These are phyloP conservation scores for Mastomys natalensis DNA, from an alignment of 2,113 vertebrate species.

Conservation along the genomic window DNA sequence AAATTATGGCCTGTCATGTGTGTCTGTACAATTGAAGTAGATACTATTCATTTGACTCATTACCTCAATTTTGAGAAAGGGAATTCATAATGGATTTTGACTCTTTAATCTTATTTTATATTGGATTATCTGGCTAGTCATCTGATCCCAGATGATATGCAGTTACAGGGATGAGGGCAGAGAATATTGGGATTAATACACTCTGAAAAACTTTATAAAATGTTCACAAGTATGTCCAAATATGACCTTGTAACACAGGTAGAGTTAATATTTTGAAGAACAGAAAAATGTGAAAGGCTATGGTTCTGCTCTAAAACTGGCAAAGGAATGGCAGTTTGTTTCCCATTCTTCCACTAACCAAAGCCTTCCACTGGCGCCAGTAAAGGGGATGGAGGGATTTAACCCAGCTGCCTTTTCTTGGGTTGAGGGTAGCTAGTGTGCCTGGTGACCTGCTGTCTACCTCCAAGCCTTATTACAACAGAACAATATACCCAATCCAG, in stretches of 20 bases:
- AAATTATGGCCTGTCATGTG: not conserved
- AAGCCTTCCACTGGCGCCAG: not conserved
- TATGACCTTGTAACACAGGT: not conserved
- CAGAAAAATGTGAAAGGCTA: not conserved
- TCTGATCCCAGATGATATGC: not conserved
- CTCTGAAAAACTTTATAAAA: not conserved
- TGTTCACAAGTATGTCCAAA: not conserved
- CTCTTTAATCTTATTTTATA: not conserved
- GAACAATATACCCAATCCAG: not conserved
- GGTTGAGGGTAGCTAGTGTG: too few relatives aligned
- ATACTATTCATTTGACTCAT: not conserved
- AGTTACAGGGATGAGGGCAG: not conserved
- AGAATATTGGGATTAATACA: not conserved
- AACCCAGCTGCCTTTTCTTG: not conserved
- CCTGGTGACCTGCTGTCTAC: not conserved
- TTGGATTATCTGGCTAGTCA: not conserved
- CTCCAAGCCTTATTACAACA: not conserved
- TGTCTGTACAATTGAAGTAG: not conserved
- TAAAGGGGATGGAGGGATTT: not conserved
- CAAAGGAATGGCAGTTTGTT: not conserved
- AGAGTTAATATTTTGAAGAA: not conserved
- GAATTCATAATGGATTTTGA: not conserved
- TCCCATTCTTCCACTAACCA: not conserved
- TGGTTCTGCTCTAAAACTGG: not conserved
- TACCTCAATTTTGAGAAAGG: not conserved